Evolutionary conservation across 2,797 vertebrate species (phyloP).

Genomic region (Pangasius larnaudii): DNA sequence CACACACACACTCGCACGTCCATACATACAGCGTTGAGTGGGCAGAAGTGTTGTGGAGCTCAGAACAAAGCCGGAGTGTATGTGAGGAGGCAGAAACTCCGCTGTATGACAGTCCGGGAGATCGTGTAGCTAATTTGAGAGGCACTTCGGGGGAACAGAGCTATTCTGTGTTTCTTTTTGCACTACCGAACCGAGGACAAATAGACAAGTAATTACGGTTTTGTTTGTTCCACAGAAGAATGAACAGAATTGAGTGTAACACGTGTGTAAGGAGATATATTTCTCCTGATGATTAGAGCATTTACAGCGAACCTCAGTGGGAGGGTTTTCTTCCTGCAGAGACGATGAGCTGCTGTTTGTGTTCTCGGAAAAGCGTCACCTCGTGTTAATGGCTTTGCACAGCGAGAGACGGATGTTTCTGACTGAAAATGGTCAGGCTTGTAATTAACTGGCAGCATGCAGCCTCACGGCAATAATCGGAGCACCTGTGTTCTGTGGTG

Average conservation of each 20-base stretch:
- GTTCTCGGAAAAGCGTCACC: constrained; percentile 13
- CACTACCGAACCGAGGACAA: neutral
- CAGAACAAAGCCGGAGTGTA: neutral
- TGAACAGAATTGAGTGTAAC: constrained; percentile 23
- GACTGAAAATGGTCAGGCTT: constrained; percentile 37
- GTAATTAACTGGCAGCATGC: constrained; percentile 57
- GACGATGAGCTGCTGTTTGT: constrained; percentile 15
- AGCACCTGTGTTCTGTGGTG: neutral
- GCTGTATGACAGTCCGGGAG: neutral
- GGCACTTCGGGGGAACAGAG: neutral
- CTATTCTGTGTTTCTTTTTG: neutral
- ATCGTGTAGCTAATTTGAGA: neutral
- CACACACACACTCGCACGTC: neutral
- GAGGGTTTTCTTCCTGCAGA: constrained; percentile 22
- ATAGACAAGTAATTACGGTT: neutral
- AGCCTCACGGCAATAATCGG: constrained; percentile 22
- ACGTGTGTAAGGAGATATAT: constrained; percentile 4
- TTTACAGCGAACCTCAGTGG: constrained; percentile 13
- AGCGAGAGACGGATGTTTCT: neutral
- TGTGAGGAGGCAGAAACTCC: neutral
- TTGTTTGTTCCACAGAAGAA: constrained; percentile 24
- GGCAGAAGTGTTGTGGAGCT: neutral
- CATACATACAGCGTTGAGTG: neutral
- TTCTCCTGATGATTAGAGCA: constrained; percentile 24
- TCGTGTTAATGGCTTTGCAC: constrained; percentile 38